A percentile compares a stretch with the other conserved stretches of the same genome.
Conservation (phyloP, 2,113 vertebrate genomes). For the Pao palembangensis region DNA sequence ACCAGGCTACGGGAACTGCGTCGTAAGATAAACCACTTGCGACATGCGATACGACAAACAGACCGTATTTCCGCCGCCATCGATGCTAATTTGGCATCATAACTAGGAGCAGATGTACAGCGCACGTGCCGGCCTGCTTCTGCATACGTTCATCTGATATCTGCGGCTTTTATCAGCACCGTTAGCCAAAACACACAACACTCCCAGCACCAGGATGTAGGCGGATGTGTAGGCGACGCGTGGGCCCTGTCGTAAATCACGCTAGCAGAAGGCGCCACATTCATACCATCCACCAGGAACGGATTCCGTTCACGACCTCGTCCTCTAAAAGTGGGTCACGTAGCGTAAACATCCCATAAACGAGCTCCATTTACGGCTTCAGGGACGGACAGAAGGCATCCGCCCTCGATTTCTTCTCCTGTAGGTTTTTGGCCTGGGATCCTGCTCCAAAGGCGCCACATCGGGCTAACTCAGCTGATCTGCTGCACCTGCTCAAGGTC, state of each 20-base stretch:
- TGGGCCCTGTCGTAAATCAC: constrained; percentile 8
- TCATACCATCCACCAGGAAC: neutral
- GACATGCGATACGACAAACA: no score
- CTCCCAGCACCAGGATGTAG: neutral
- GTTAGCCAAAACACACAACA: neutral
- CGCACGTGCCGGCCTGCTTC: no score
- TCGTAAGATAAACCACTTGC: no score
- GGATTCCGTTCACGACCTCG: neutral
- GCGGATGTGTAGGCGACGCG: neutral
- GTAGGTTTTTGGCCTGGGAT: no score
- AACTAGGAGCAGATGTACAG: neutral
- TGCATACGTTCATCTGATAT: no score
- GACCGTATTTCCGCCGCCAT: neutral
- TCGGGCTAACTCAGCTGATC: neutral
- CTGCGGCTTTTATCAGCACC: neutral
- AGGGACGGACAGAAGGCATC: neutral
- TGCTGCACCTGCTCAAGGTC: no score
- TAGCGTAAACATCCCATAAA: neutral
- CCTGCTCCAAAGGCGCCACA: no score
- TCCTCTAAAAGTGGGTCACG: constrained; percentile 11
- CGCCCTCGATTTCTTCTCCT: neutral
- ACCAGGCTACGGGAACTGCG: no score
- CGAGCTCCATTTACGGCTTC: neutral
- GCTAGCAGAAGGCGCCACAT: neutral
- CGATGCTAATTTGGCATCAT: neutral